These are phyloP conservation scores for Ptychadena robeensis DNA, from an alignment of 2,797 vertebrate species.

Conservation along the genomic window DNA sequence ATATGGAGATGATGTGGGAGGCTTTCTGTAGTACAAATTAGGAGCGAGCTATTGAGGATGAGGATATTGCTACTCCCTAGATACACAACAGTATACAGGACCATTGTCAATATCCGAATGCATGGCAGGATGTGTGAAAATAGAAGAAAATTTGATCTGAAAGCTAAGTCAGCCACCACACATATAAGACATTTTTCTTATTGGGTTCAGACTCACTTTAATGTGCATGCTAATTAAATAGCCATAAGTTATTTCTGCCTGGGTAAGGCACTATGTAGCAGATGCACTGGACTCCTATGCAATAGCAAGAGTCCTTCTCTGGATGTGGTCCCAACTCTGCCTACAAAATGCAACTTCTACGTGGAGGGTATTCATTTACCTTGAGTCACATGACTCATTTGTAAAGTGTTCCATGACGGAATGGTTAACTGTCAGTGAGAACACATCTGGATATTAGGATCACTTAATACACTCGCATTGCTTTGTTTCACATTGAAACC, in stretches of 20 bases:
- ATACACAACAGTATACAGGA: no score
- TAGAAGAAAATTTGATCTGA: no score
- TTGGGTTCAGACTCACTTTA: no score
- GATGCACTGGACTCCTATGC: not conserved
- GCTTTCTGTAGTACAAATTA: no score
- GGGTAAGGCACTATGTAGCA: not conserved
- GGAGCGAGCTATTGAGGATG: no score
- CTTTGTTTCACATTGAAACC: conserved; percentile 1
- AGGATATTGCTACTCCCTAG: no score
- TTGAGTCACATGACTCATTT: not conserved
- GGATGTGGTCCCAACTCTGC: not conserved
- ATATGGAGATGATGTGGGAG: no score
- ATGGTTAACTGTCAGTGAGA: not conserved
- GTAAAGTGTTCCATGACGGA: not conserved
- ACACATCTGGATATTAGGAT: conserved; percentile 1
- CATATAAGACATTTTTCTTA: no score
- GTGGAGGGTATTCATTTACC: not conserved
- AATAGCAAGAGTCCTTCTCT: not conserved
- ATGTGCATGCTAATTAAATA: not conserved
- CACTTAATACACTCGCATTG: not conserved
- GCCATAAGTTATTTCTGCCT: not conserved
- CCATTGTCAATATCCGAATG: no score
- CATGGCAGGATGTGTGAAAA: no score
- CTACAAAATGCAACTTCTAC: not conserved
- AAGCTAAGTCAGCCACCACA: no score